Conservation (phyloP, 2,113 vertebrate species). For the Labeo rohita region DNA sequence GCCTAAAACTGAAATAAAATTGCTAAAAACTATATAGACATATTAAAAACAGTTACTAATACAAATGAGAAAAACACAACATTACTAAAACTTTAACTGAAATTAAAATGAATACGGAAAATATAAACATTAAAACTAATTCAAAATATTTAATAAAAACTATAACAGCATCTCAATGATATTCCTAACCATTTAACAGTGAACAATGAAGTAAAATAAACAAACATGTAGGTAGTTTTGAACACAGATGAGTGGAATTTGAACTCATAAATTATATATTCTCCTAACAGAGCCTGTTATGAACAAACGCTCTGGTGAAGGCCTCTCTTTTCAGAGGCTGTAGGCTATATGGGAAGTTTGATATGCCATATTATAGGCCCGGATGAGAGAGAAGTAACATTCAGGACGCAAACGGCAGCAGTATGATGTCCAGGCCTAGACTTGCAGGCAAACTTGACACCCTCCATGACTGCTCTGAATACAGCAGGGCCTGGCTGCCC, state of each 20-base stretch:
- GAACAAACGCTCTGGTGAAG: background rate
- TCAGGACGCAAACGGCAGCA: background rate
- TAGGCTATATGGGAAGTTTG: conserved; percentile 21
- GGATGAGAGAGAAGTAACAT: conserved; percentile 37
- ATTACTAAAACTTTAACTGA: background rate
- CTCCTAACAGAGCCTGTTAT: conserved; percentile 21
- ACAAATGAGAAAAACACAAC: background rate
- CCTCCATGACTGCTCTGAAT: conserved; percentile 11
- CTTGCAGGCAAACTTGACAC: conserved; percentile 52
- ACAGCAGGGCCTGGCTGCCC: conserved; percentile 51
- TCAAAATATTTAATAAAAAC: background rate
- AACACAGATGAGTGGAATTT: background rate
- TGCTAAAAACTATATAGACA: too few species aligned
- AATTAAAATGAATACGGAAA: background rate
- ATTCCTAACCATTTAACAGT: background rate
- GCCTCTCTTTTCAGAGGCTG: background rate
- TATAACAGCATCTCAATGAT: background rate
- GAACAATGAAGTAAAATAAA: background rate
- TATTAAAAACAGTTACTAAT: background rate
- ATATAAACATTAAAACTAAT: background rate
- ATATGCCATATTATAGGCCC: conserved; percentile 21
- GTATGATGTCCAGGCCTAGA: conserved; percentile 47
- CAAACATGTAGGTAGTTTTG: background rate
- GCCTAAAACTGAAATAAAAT: too few species aligned
- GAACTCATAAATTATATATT: background rate